phyloP scores from a whole-genome alignment of 30 jellyfish, hydroid and myxozoan species.

The Pelagia noctiluca region DNA sequence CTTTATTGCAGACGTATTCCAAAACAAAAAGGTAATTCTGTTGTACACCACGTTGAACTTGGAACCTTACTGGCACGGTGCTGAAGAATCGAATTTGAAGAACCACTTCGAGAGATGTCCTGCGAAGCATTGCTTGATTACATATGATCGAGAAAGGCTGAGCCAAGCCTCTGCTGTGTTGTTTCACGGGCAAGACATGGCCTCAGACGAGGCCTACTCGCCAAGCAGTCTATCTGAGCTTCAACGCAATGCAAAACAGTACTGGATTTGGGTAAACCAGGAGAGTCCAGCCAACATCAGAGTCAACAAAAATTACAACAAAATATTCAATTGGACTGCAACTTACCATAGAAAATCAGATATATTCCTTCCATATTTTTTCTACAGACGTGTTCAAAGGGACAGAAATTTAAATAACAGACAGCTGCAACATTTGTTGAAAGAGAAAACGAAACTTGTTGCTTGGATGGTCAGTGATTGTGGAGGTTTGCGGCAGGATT shows the following conservation, averaged over 20 bases:
- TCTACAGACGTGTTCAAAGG: not conserved
- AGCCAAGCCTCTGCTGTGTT: slow-evolving; percentile 84
- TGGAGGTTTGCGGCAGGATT: slow-evolving; percentile 77
- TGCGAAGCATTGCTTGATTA: slow-evolving; percentile 61
- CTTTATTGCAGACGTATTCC: too few relatives aligned
- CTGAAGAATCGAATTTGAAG: slow-evolving; percentile 25
- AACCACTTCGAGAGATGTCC: slow-evolving; percentile 51
- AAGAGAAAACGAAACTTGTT: slow-evolving; percentile 48
- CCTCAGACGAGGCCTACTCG: slow-evolving; percentile 43
- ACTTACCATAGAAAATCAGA: slow-evolving; percentile 86
- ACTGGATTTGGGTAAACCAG: slow-evolving; percentile 94
- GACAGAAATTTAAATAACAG: not conserved
- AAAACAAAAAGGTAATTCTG: slow-evolving; percentile 2
- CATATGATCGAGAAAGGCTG: slow-evolving; percentile 71
- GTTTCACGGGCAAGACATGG: slow-evolving; percentile 89
- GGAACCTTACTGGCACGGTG: slow-evolving; percentile 47
- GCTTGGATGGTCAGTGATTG: slow-evolving; percentile 96
- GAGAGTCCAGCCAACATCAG: slow-evolving; percentile 82
- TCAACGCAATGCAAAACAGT: slow-evolving; percentile 53
- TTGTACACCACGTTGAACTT: slow-evolving; percentile 50
- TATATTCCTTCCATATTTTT: slow-evolving; percentile 81
- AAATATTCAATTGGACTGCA: slow-evolving; percentile 95
- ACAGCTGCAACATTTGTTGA: not conserved
- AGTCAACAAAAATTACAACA: slow-evolving; percentile 46
- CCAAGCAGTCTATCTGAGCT: slow-evolving; percentile 30